Evolutionary conservation across 2,113 vertebrate species (phyloP).

Genomic region (Noturus placidus): DNA sequence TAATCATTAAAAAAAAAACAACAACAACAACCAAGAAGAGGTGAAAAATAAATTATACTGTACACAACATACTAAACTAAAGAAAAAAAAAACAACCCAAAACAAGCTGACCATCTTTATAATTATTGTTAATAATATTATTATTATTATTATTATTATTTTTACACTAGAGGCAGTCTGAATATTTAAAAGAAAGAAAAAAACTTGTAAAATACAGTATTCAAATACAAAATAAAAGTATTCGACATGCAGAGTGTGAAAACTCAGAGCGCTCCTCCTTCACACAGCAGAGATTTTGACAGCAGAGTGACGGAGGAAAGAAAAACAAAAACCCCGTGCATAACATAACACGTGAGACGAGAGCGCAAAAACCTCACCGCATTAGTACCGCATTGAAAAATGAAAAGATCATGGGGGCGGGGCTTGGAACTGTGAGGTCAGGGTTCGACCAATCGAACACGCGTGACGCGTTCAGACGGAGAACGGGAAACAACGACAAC

Average conservation of each 20-base stretch:
- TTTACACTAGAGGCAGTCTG: constrained; percentile 92
- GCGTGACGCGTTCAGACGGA: background rate
- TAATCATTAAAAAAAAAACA: constrained; percentile 81
- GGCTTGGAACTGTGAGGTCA: background rate
- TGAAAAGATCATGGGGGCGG: background rate
- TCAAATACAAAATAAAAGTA: constrained; percentile 84
- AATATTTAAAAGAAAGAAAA: constrained; percentile 75
- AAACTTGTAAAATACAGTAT: constrained; percentile 84
- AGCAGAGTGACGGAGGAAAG: constrained; percentile 67
- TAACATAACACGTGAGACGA: background rate
- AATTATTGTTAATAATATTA: constrained; percentile 93
- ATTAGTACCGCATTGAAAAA: background rate
- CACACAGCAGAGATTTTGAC: constrained; percentile 17
- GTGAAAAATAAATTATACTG: constrained; percentile 99
- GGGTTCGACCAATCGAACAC: background rate
- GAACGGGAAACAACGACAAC: background rate
- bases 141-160: constrained; percentile 62
- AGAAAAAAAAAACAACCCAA: constrained; percentile 66
- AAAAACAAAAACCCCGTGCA: background rate
- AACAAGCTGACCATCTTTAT: constrained; percentile 84
- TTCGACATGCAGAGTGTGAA: constrained; percentile 81
- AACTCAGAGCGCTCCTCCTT: constrained; percentile 66
- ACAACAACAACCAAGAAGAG: constrained; percentile 61
- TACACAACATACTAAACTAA: constrained; percentile 99
- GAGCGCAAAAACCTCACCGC: background rate